Evolutionary conservation across 2,797 vertebrate genomes (phyloP).

Genomic region (Eurystomus glaucurus): DNA sequence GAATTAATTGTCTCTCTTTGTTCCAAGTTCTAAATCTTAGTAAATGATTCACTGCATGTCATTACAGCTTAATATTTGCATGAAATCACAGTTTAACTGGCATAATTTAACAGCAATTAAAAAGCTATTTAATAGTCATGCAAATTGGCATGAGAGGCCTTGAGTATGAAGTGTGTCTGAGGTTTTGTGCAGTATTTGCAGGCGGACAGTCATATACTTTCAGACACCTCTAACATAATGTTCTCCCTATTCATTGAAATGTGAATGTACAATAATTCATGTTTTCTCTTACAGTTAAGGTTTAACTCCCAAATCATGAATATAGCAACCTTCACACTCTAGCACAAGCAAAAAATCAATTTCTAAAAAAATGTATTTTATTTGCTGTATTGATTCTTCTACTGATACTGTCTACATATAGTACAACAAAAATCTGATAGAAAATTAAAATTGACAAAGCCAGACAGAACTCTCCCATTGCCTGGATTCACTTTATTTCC

Average conservation of each 20-base stretch:
- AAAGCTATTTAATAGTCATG: constrained; percentile 93
- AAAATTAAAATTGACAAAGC: not conserved
- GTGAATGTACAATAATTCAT: constrained; percentile 42
- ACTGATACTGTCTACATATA: not conserved
- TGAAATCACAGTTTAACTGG: constrained; percentile 97
- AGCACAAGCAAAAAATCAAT: not conserved
- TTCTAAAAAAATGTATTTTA: not conserved
- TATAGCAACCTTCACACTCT: not conserved
- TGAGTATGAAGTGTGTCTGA: constrained; percentile 83
- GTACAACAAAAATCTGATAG: not conserved
- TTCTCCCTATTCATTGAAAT: constrained; percentile 59
- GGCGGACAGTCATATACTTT: constrained; percentile 69
- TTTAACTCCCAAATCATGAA: constrained; percentile 15
- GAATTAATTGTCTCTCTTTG: constrained; percentile 89
- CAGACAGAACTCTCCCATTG: not conserved
- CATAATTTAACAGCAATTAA: constrained; percentile 97
- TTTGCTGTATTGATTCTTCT: not conserved
- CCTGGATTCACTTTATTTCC: not conserved
- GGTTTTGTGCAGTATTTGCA: constrained; percentile 72
- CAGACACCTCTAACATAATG: constrained; percentile 41
- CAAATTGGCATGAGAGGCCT: constrained; percentile 88
- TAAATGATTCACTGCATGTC: constrained; percentile 93
- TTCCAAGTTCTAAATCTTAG: constrained; percentile 91
- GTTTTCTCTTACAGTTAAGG: constrained; percentile 52
- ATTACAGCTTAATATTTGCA: constrained; percentile 97